Evolutionary conservation across 2,797 vertebrate genomes (phyloP), one percentile per base, ranked within the genome.

Genomic region (Coregonus sp.): DNA sequence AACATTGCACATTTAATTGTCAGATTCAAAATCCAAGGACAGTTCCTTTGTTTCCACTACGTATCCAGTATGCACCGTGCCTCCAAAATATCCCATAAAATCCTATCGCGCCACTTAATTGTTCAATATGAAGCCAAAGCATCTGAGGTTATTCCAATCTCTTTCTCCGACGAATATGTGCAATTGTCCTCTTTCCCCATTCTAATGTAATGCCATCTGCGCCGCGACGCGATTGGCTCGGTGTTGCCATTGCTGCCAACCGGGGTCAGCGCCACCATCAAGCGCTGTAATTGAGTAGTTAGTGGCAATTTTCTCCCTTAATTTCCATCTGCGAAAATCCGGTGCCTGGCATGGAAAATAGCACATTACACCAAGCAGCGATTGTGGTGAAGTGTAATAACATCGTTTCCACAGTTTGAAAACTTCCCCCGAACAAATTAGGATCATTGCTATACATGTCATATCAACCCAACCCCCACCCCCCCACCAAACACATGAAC

Each of bases 251-350:
- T 77, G 90, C 92, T 92, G 92, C 93, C 93, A 93, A 94, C 88
- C 33, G 89, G 91, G 95, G 94, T 95, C 94, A 95, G 90, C 89
- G 84, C 91, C 86, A 91, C 94, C 93, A 94, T 95, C 94, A 93
- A 94, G 92, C 89, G 88, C 91, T 87, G 92, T 95, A 95, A 95
- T 95, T 95, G 94, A 94, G 93, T 94, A 94, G 94, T 95, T 95
- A 95, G 94, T 93, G 92, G 92, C 94, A 94, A 95, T 95, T 95
- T 95, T 93, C 92, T 90, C 89, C 92, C 92, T 90, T 95, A 94
- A 94, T 95, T 95, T 94, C 92, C 93, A 93, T 94, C 92, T 92
- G 93, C 91, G 81, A 92, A 92, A 91, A 92, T 91, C 91, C 84
- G 92, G 91, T 63, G 59, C 89, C 89, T 90, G 93, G 94, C 93